phyloP scores from a whole-genome alignment of 2,113 vertebrate species.

The Xiphorhynchus elegans region DNA sequence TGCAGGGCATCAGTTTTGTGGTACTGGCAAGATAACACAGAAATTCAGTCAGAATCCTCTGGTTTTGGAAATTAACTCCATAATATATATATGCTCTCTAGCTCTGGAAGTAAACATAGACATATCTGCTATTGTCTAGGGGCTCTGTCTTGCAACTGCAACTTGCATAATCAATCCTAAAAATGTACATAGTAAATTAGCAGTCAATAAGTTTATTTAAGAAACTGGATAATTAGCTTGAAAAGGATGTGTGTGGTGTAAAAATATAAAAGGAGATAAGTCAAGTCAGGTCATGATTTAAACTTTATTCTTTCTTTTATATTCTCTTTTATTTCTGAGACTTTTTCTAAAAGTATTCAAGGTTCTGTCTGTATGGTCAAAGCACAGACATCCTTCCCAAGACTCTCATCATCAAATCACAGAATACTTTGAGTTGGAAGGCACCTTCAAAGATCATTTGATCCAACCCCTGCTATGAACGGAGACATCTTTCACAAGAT shows the following conservation, averaged over 20 bases:
- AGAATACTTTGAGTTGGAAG: neutral
- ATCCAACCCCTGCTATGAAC: neutral
- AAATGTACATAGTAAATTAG: neutral
- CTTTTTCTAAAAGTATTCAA: neutral
- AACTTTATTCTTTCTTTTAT: neutral
- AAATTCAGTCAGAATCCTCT: conserved; percentile 1
- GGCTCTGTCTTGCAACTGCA: neutral
- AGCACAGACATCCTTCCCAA: neutral
- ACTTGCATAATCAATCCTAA: neutral
- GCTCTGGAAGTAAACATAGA: neutral
- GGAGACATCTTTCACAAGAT: neutral
- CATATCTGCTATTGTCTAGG: neutral
- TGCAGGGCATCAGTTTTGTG: neutral
- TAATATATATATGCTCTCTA: neutral
- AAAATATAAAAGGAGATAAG: neutral
- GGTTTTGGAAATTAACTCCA: conserved; percentile 32
- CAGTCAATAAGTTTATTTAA: neutral
- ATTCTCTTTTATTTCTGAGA: neutral
- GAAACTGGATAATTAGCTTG: conserved; percentile 20
- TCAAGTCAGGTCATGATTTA: neutral
- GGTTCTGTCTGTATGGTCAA: neutral
- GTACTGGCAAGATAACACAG: conserved; percentile 8
- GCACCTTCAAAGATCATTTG: neutral
- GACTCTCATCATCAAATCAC: neutral
- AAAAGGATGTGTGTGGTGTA: neutral